Conservation (phyloP, 1,140 invertebrate species). For the Zaprionus gabonicus region DNA sequence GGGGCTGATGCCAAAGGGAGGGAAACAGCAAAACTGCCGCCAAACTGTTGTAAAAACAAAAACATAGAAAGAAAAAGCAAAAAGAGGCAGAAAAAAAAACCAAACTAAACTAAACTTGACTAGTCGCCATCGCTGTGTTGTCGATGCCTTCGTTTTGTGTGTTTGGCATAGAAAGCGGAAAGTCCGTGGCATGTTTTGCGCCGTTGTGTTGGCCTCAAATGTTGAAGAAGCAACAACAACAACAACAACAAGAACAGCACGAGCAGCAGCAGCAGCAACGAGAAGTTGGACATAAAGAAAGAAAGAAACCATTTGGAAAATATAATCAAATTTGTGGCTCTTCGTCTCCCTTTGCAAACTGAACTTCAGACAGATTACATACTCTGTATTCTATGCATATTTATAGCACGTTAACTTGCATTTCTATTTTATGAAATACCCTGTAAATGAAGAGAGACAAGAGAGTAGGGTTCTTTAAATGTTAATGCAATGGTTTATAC, state of each 20-base stretch:
- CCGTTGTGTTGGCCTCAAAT: constrained; percentile 50
- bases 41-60: constrained; percentile 51
- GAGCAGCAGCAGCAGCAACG: background rate
- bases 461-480: too few species aligned
- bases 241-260: constrained; percentile 1
- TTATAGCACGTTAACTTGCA: constrained; percentile 52
- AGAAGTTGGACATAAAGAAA: constrained; percentile 18
- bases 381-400: constrained; percentile 62
- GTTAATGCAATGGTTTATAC: too few species aligned
- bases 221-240: constrained; percentile 31
- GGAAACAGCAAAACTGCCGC: constrained; percentile 27
- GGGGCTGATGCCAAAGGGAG: background rate
- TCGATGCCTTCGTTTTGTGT: constrained; percentile 36
- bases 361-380: constrained; percentile 40
- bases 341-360: constrained; percentile 16
- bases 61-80: constrained; percentile 18
- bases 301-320: constrained; percentile 72
- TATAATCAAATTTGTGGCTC: constrained; percentile 66
- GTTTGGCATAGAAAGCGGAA: constrained; percentile 53
- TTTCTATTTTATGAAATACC: constrained; percentile 20
- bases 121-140: constrained; percentile 26
- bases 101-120: constrained; percentile 35
- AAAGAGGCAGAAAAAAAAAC: background rate
- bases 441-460: background rate
- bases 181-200: constrained; percentile 58